Base-by-base conservation (phyloP, 2,113 vertebrate species). In the Circaetus cinerascens region DNA sequence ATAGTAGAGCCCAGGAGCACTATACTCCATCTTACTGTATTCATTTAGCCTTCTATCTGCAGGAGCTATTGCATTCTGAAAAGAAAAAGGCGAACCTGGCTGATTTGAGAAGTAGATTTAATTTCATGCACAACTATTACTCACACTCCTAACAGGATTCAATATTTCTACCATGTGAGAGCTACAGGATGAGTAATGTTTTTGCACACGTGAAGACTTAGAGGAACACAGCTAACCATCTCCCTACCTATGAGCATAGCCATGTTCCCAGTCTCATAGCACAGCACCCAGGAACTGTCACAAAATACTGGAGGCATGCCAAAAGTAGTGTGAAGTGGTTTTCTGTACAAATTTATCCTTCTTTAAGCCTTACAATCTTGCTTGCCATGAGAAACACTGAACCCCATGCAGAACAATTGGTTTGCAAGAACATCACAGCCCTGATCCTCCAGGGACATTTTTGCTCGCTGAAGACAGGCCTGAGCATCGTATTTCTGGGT, bases 111-210 rank as follows among this genome's bases (percentile, higher is more conserved):
- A 89, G 57, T 10, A 85, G 50, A 32, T 94, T 83, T 95, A 62
- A 88, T 95, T 93, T 73, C 59, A 76, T 93, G 87, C 45, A 36
- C 43, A 93, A 74, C 74, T 86, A 88, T 82, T 96, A 86, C 81
- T 96, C 77, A 89, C n/a, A 9, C 29, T 16, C 40, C 62, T 87
- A 90, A 79, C 32, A 85, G 84, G 80, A 96, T 95, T 89, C 91
- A 89, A 12, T 77, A 89, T 76, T 94, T 78, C 77, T 82, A 62
- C 68, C 62, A 23, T 4, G 9, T 2, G 0, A 90, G 55, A 94
- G 30, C 41, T 82, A 22, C 15, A 9, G 62, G 27, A 55, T 91
- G 77, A 96, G 38, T 82, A 83, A 90, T 63, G 46, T 22, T 82
- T 83, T 29, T 78, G 64, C 16, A 26, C 7, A 7, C 3, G 3